Base-by-base conservation (phyloP, 2,797 vertebrate genomes). In the Sebastes trivittatus region DNA sequence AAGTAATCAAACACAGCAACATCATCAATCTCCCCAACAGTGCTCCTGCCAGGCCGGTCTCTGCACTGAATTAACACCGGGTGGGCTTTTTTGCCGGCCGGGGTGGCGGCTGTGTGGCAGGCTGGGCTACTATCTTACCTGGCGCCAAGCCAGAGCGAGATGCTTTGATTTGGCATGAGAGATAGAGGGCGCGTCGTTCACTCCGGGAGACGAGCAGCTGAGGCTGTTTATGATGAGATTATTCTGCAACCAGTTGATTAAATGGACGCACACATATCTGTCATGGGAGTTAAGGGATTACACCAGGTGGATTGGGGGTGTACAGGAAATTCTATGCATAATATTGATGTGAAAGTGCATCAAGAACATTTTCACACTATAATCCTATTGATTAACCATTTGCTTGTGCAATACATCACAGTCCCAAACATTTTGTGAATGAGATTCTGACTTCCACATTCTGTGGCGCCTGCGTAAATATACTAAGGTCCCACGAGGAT, bases 1-100 rank as follows among this genome's bases (percentile, higher is more conserved):
- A 94, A 93, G 92, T 94, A 95, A 95, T 95, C 93, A 94, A 94
- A 94, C 80, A 65, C 84, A 88, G 84, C 79, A 89, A 81, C 90
- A 89, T 90, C 90, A 94, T 94, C 93, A 93, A 92, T 94, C 92
- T 90, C 83, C 81, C 59, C 68, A 82, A 77, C 84, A 72, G 81
- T 82, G 76, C 7, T 11, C 71, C 85, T 92, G 93, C 87, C 93
- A 92, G 81, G 66, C 76, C 34, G 75, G 66, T 83, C 64, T 82
- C 65, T 71, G 72, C 78, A 76, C 86, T 80, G 88, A 91, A 94
- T 94, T 83, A 91, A 88, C 90, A 75, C 76, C 7, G 76, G 84
- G 80, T 86, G 82, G 89, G 85, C 76, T 82, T 73, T 82, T 73
- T 56, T 67, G 42, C 58, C 4, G 66, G 52, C 63, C 14, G 8